Base-by-base conservation (phyloP, 2,113 vertebrate genomes). In the Thalassoma bifasciatum region DNA sequence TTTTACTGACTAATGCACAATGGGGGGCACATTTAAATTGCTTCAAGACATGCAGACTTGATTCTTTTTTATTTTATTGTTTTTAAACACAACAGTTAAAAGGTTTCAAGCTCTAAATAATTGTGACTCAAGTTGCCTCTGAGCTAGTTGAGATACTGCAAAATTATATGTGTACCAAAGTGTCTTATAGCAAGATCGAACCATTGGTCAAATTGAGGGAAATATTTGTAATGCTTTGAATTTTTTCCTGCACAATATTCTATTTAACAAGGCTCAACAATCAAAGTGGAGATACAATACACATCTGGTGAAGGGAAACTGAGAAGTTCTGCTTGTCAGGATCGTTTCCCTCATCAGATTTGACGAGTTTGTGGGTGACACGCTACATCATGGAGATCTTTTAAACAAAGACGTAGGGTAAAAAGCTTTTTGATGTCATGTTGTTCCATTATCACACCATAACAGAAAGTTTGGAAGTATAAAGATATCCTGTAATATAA, bases 381-480 rank as follows among this genome's bases (percentile, higher is more conserved):
- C 6, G 21, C 8, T 14, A 51, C 26, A 80, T 57, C 6, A 30
- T 14, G 57, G 44, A 62, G 73, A 80, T 72, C 46, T 81, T 76
- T 65, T 3, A 47, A 63, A 14, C 30, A 66, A 73, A 85, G 53
- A 57, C 14, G 7, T 26, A 50, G n/a, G 36, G 66, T 30, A 30
- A 59, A 61, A 52, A 24, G 11, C 19, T 23, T 46, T 49, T 67
- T 24, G 72, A 17, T 11, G 5, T 23, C 26, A 10, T 46, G 40
- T 62, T 77, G 51, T 77, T 34, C 61, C 38, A 69, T 30, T 10
- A 40, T 51, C 61, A 66, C 65, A 49, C 37, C 47, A 12, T 61
- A 63, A 63, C 14, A 62, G 26, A n/a, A 61, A 75, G 34, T 49
- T 59, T 22, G 64, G 40, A 59, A 73, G 75, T 74, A 73, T 83